Conservation (phyloP, 2,888 invertebrate genomes). For the Apamea anceps region DNA sequence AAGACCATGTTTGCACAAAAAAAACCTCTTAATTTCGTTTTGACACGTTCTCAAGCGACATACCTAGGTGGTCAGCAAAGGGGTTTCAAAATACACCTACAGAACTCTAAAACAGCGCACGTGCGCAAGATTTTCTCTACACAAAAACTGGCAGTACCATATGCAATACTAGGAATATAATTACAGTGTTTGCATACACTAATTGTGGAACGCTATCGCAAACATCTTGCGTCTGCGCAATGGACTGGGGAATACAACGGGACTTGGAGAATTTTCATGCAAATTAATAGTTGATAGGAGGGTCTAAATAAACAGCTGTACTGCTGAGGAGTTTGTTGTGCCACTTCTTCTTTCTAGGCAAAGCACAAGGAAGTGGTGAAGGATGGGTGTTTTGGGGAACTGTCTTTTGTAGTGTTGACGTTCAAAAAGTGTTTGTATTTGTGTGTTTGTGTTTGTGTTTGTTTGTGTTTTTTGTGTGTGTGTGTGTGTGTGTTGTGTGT, state of each 20-base stretch:
- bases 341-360: background rate
- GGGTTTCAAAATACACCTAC: background rate
- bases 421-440: too few species aligned
- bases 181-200: conserved; percentile 76
- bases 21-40: rapidly evolving
- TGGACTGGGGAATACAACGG: conserved; percentile 58
- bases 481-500: too few species aligned
- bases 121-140: conserved; percentile 78
- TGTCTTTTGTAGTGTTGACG: background rate
- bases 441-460: too few species aligned
- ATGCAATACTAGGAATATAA: conserved; percentile 74
- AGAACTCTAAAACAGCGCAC: conserved; percentile 64
- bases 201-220: conserved; percentile 64
- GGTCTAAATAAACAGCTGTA: background rate
- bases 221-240: conserved; percentile 56
- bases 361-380: background rate
- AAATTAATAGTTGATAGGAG: background rate
- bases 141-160: conserved; percentile 71
- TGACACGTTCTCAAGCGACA: background rate
- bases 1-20: too few species aligned
- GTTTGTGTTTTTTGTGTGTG: too few species aligned
- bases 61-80: background rate
- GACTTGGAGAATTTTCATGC: conserved; percentile 31
- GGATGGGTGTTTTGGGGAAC: background rate
- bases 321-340: background rate